A percentile compares a stretch with the other conserved stretches of the same genome.
Evolutionary conservation across 2,888 invertebrate species (phyloP).

Genomic region (Copidosoma aretas): DNA sequence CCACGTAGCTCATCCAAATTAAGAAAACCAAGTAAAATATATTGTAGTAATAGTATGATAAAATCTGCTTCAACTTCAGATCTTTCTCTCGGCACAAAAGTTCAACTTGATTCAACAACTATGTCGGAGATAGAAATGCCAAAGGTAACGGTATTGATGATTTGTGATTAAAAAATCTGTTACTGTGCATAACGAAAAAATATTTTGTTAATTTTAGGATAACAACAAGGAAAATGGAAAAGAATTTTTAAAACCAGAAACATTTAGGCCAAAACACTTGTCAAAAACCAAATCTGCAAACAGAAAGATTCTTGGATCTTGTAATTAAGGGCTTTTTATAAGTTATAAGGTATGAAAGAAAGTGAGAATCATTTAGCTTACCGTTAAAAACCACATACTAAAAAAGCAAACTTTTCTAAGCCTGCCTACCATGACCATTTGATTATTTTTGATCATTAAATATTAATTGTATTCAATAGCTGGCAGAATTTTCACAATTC

Average conservation of each 20-base stretch:
- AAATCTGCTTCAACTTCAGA: slow-evolving; percentile 49
- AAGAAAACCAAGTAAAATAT: slow-evolving; percentile 26
- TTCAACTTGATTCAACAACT: slow-evolving; percentile 44
- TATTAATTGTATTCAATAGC: slow-evolving; percentile 21
- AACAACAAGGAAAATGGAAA: slow-evolving; percentile 51
- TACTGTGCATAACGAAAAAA: neutral
- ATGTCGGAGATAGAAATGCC: slow-evolving; percentile 45
- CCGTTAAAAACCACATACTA: slow-evolving; percentile 27
- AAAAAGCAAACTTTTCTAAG: slow-evolving; percentile 23
- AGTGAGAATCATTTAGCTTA: slow-evolving; percentile 21
- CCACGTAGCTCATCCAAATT: slow-evolving; percentile 40
- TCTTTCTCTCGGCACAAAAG: slow-evolving; percentile 44
- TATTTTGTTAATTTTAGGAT: slow-evolving; percentile 40
- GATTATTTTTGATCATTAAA: slow-evolving; percentile 16
- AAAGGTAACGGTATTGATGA: slow-evolving; percentile 17
- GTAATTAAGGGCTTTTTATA: slow-evolving; percentile 40
- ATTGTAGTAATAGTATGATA: slow-evolving; percentile 38
- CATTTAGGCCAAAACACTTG: slow-evolving; percentile 41
- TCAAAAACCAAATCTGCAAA: slow-evolving; percentile 43
- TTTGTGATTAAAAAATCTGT: slow-evolving; percentile 4
- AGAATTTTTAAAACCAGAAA: slow-evolving; percentile 43
- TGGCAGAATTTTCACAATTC: slow-evolving; percentile 15
- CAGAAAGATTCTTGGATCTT: slow-evolving; percentile 47
- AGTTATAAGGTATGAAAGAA: slow-evolving; percentile 23
- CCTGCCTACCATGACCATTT: neutral